Evolutionary conservation across 1,140 invertebrate genomes (phyloP), one percentile per base, ranked within the genome.

Genomic region (Hestina assimilis): DNA sequence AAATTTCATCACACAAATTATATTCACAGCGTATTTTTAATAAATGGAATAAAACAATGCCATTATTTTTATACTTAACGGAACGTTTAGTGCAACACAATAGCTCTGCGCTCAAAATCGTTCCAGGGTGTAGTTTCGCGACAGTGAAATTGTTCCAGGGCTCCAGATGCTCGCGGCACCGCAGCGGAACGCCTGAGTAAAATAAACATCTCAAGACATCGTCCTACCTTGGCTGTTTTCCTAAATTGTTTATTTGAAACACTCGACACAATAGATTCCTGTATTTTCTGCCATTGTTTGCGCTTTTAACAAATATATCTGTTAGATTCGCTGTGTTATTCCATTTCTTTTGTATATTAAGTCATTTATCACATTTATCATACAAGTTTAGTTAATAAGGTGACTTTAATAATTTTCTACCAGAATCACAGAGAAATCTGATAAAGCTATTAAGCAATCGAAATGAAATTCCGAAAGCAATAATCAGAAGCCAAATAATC

Each of bases 181-280:
- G 46, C 41, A 45, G 26, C 41, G 31, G 43, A 54, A 54, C 8
- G 35, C 9, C 21, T 15, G 11, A 48, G 47, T 53, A 60, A 55
- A 55, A 60, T 60, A 60, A 60, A 60, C 51, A 60, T 47, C 52
- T 53, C 26, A 54, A 50, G 51, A 47, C 51, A 48, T 41, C 40
- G 33, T 17, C 51, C 43, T 45, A 55, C 45, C 51, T 43, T 45
- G 43, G 35, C 47, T 42, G 38, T 38, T 24, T 52, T 24, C 35
- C 50, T 42, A 52, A 52, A 52, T 52, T 52, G 50, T 52, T 52
- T 52, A 52, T 59, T 53, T 14, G 24, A 58, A 50, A 53, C 50
- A 47, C 50, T 52, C 42, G 41, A 52, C 42, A 52, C 35, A 52
- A 52, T 52, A 52, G 38, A 52, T 41, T 52, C 24, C 38, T 31